Base-by-base conservation (phyloP, 2,888 invertebrate genomes). In the Rhagonycha lutea region DNA sequence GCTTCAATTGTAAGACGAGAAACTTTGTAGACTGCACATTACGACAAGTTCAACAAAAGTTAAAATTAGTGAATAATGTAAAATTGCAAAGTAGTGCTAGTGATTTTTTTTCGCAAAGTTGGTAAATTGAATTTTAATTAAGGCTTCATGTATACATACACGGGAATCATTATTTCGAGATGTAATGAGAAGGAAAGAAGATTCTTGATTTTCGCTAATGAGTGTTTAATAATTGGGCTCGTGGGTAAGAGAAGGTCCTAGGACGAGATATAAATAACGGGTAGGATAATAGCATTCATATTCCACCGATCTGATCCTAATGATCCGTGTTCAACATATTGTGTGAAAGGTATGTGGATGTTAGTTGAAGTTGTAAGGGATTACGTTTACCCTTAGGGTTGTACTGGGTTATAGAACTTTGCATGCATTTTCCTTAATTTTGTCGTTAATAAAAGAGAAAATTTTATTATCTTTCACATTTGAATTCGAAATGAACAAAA, bases 271-370 rank as follows among this genome's bases (percentile, higher is more conserved):
- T 79, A 80, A 81, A 81, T 81, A 81, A 79, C 81, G 80, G 82
- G 79, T 79, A 79, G 81, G 82, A 82, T 83, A 82, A 82, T 80
- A 80, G 81, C 82, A 81, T 82, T 83, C 81, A 79, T 83, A 82
- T 82, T 82, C 81, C 80, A 79, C 75, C 78, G 82, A 82, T 83
- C 83, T 82, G 82, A 79, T 81, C 80, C 82, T 84, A 83, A 84
- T 84, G 84, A 83, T 83, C 82, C 83, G 80, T 83, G 83, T 81
- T 78, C 77, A 82, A 83, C 82, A 83, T 80, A 82, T 79, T 81
- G 78, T 72, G 68, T 67, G 78, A 71, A 74, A 75, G 78, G 75
- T 78, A 78, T 78, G 78, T 75, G 78, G 73, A 78, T 75, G 78
- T 75, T 78, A 75, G 77, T 71, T 73, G 71, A 73, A 73, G 73